Percentiles rank a stretch among this genome's conserved stretches.
Conservation (phyloP, 2,888 invertebrate species). For the Ceraclea dissimilis region DNA sequence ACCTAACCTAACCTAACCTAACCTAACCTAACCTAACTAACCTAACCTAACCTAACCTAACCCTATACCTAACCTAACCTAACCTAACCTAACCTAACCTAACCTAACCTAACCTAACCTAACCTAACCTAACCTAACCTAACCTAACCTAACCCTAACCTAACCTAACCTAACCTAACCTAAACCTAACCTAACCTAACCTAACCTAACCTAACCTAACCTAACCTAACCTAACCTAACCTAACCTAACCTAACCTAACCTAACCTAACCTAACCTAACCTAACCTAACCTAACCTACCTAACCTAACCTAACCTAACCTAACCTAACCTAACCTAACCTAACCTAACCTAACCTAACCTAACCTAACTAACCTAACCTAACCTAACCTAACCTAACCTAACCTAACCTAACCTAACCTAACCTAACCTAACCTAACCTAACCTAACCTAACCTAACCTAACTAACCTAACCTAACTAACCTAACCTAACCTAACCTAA, state of each 20-base stretch:
- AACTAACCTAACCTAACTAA: constrained; percentile 7
- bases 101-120: background rate
- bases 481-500: constrained; percentile 14
- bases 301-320: constrained; percentile 2
- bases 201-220: constrained; percentile 3
- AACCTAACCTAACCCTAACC: too few species aligned
- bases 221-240: constrained; percentile 2
- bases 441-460: constrained; percentile 2
- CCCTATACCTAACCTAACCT: background rate
- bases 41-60: background rate
- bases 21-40: background rate
- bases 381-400: constrained; percentile 2
- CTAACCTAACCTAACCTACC: constrained; percentile 2
- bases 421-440: constrained; percentile 3
- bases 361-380: constrained; percentile 2
- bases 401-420: constrained; percentile 2
- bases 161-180: constrained; percentile 5
- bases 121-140: background rate
- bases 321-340: constrained; percentile 2
- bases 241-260: constrained; percentile 2
- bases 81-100: background rate
- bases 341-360: constrained; percentile 2
- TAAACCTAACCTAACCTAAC: constrained; percentile 2
- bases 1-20: background rate
- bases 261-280: background rate